Evolutionary conservation across 2,888 invertebrate genomes (phyloP).

Genomic region (Dryomyza anilis): DNA sequence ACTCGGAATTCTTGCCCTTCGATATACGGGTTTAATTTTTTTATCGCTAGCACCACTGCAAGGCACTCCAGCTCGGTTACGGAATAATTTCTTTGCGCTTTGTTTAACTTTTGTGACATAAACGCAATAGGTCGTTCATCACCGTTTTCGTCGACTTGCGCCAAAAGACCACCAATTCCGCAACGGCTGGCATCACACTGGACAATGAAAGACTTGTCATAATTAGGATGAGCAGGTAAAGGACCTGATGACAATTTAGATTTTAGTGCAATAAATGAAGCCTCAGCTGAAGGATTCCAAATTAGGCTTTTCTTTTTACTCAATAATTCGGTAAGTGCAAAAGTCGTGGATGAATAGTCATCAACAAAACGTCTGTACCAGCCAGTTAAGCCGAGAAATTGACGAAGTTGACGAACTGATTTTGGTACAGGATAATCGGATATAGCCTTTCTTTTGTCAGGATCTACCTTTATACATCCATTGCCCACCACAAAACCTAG

Average conservation of each 20-base stretch:
- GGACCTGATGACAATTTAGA: neutral
- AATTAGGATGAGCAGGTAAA: neutral
- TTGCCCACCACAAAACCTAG: conserved; percentile 14
- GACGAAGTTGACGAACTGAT: conserved; percentile 8
- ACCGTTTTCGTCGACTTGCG: conserved; percentile 14
- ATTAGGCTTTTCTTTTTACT: neutral
- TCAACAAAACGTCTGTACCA: conserved; percentile 8
- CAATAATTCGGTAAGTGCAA: conserved; percentile 2
- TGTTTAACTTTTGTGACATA: conserved; percentile 17
- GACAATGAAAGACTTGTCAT: neutral
- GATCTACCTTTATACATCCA: conserved; percentile 3
- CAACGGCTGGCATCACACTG: conserved; percentile 21
- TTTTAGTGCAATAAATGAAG: neutral
- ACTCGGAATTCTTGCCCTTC: conserved; percentile 24
- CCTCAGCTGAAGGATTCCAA: neutral
- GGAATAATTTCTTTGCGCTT: conserved; percentile 19
- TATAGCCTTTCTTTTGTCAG: conserved; percentile 8
- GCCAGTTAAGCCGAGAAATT: conserved; percentile 8
- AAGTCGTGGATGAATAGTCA: neutral
- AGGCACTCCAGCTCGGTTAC: conserved; percentile 18
- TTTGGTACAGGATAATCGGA: conserved; percentile 14
- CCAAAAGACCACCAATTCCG: conserved; percentile 3
- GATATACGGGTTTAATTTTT: conserved; percentile 28
- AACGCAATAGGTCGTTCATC: conserved; percentile 25
- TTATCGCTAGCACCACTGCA: conserved; percentile 21